Evolutionary conservation across 2,113 vertebrate genomes (phyloP).

Genomic region (Poeciliopsis prolifica): DNA sequence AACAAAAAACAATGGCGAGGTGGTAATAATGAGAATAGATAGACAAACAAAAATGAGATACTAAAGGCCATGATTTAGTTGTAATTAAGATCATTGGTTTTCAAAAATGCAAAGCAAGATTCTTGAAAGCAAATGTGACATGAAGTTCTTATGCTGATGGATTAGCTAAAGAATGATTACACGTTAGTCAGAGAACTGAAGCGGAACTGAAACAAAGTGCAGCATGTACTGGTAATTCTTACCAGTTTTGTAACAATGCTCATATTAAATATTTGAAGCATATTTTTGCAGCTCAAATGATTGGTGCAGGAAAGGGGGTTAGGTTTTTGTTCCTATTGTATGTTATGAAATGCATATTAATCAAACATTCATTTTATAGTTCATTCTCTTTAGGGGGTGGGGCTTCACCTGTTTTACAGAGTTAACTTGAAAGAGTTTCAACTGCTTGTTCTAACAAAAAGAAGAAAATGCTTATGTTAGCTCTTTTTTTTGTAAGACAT

Average conservation of each 20-base stretch:
- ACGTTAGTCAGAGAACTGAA: conserved; percentile 65
- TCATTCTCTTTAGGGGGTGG: conserved; percentile 61
- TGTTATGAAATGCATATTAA: conserved; percentile 70
- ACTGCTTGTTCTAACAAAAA: conserved; percentile 78
- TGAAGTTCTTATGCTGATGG: conserved; percentile 51
- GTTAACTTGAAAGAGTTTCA: conserved; percentile 79
- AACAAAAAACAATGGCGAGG: conserved; percentile 5
- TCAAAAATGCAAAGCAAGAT: conserved; percentile 29
- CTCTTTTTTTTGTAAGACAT: conserved; percentile 30
- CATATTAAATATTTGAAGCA: conserved; percentile 44
- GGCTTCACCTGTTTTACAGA: conserved; percentile 77
- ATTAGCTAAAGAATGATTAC: conserved; percentile 62
- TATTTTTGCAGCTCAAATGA: conserved; percentile 57
- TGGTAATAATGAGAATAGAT: conserved; percentile 4
- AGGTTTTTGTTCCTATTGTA: conserved; percentile 40
- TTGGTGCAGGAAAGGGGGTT: conserved; percentile 47
- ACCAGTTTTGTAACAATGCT: conserved; percentile 45
- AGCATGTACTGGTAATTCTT: conserved; percentile 47
- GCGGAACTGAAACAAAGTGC: conserved; percentile 61
- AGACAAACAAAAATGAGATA: conserved; percentile 11
- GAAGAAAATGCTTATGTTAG: conserved; percentile 69
- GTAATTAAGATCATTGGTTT: conserved; percentile 17
- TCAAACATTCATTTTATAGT: conserved; percentile 64
- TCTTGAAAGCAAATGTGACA: conserved; percentile 40
- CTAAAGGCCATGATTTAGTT: conserved; percentile 22